These are phyloP conservation scores for Bufo bufo DNA, from an alignment of 2,113 vertebrate genomes.

Conservation along the genomic window DNA sequence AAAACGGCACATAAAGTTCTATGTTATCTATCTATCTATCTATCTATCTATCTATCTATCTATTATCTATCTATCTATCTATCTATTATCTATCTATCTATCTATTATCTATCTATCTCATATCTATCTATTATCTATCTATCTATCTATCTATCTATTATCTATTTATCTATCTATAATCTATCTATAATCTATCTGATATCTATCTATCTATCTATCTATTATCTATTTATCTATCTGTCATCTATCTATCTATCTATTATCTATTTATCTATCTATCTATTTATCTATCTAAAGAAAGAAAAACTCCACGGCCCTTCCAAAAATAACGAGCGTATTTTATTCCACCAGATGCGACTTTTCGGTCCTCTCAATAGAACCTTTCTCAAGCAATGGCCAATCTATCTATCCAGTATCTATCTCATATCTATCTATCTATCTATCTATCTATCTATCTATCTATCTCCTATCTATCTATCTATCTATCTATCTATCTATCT, in stretches of 20 bases:
- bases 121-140: not conserved
- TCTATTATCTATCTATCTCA: not conserved
- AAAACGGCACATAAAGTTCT: not conserved
- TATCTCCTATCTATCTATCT: conserved; percentile 8
- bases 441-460: not conserved
- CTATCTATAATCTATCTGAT: too few relatives aligned
- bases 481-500: not conserved
- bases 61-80: too few relatives aligned
- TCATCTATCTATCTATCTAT: not conserved
- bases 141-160: not conserved
- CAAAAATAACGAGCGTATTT: too few relatives aligned
- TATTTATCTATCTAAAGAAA: too few relatives aligned
- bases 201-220: too few relatives aligned
- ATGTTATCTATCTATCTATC: not conserved
- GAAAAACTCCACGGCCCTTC: too few relatives aligned
- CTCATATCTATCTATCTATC: too few relatives aligned
- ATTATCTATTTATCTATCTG: not conserved
- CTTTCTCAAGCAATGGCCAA: too few relatives aligned
- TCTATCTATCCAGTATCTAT: too few relatives aligned
- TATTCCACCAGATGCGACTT: too few relatives aligned
- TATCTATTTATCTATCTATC: not conserved
- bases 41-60: not conserved
- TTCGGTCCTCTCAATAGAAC: too few relatives aligned
- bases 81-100: not conserved
- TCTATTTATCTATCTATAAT: not conserved